Conservation (phyloP, 2,888 invertebrate species). For the Eilema caniola region DNA sequence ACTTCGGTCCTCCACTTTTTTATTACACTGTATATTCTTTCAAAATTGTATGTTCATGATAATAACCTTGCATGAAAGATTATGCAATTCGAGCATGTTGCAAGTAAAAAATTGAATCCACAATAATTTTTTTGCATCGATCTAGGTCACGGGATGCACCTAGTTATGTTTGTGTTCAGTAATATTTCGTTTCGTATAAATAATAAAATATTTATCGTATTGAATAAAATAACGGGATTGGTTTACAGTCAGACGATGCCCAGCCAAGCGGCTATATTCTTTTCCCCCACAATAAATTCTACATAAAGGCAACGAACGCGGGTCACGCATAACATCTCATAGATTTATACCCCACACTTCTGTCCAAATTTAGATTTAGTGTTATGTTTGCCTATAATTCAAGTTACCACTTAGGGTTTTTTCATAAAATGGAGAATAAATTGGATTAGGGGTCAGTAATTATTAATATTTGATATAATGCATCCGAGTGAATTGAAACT, state of each 20-base stretch:
- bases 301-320: slow-evolving; percentile 78
- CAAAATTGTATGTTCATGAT: slow-evolving; percentile 14
- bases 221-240: slow-evolving; percentile 59
- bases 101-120: slow-evolving; percentile 19
- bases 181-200: slow-evolving; percentile 48
- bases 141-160: slow-evolving; percentile 41
- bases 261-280: slow-evolving; percentile 62
- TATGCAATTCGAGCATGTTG: slow-evolving; percentile 11
- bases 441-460: slow-evolving; percentile 40
- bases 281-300: slow-evolving; percentile 81
- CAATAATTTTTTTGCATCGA: slow-evolving; percentile 29
- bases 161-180: slow-evolving; percentile 38
- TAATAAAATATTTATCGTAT: slow-evolving; percentile 53
- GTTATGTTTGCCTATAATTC: slow-evolving; percentile 79
- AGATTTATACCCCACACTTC: slow-evolving; percentile 84
- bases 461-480: slow-evolving; percentile 47
- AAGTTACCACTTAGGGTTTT: slow-evolving; percentile 55
- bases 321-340: slow-evolving; percentile 85
- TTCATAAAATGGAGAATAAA: slow-evolving; percentile 63
- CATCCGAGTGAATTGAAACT: slow-evolving; percentile 31
- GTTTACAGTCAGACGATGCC: slow-evolving; percentile 62
- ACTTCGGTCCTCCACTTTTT: neutral
- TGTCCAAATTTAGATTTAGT: slow-evolving; percentile 86
- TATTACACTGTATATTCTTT: neutral
- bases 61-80: neutral